Evolutionary conservation across 2,797 vertebrate genomes (phyloP).

Genomic region (Crenichthys baileyi): DNA sequence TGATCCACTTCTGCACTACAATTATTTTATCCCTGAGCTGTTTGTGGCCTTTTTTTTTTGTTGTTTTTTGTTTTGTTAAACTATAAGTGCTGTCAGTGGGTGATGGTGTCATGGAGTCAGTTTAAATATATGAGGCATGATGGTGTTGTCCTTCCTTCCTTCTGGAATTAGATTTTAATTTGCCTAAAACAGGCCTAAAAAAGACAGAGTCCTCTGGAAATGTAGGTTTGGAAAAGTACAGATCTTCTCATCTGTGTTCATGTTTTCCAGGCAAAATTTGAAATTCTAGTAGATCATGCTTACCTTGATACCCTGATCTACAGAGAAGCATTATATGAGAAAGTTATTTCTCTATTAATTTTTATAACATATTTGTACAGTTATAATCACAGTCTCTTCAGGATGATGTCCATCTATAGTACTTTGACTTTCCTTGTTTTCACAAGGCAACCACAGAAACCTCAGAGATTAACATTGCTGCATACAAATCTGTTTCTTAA

Average conservation of each 20-base stretch:
- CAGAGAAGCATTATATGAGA: not conserved
- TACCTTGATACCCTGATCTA: not conserved
- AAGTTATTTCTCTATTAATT: not conserved
- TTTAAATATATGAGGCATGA: too few relatives aligned
- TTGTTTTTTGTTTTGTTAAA: too few relatives aligned
- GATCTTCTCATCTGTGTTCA: not conserved
- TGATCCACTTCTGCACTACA: too few relatives aligned
- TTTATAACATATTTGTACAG: not conserved
- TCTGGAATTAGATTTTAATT: too few relatives aligned
- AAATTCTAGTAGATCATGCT: not conserved
- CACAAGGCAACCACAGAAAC: constrained; percentile 30
- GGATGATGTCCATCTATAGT: not conserved
- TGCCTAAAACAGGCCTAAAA: too few relatives aligned
- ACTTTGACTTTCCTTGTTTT: constrained; percentile 13
- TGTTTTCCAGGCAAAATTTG: not conserved
- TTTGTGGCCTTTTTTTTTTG: too few relatives aligned
- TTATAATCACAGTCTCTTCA: not conserved
- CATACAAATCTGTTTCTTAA: constrained; percentile 24
- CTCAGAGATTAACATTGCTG: constrained; percentile 42
- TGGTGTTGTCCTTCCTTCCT: too few relatives aligned
- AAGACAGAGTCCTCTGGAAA: not conserved
- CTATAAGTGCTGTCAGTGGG: too few relatives aligned
- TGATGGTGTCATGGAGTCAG: too few relatives aligned
- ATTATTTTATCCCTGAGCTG: too few relatives aligned
- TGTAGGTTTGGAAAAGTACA: not conserved